phyloP scores from a whole-genome alignment of 2,888 invertebrate species.

The Rhogogaster chlorosoma region DNA sequence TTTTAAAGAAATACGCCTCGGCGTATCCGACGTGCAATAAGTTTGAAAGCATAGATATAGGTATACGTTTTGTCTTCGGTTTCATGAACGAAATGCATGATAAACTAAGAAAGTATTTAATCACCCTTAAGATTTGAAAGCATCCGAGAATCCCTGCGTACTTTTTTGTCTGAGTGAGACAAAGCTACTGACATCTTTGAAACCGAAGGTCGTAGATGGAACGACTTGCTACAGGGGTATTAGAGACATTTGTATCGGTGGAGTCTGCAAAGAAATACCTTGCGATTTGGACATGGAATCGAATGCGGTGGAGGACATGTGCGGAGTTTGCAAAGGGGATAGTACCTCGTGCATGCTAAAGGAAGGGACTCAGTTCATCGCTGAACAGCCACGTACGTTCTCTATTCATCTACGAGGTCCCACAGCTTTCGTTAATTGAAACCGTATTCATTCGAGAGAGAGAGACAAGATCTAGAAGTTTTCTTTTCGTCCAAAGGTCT shows the following conservation, averaged over 20 bases:
- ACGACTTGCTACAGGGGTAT: slow-evolving; percentile 79
- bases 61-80: not conserved
- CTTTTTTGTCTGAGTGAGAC: slow-evolving; percentile 73
- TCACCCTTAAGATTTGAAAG: slow-evolving; percentile 59
- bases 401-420: not conserved
- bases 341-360: slow-evolving; percentile 79
- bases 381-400: slow-evolving; percentile 63
- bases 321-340: slow-evolving; percentile 84
- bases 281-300: slow-evolving; percentile 81
- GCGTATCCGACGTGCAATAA: not conserved
- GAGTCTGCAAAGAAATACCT: slow-evolving; percentile 79
- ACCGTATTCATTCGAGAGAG: not conserved
- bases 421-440: not conserved
- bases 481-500: slow-evolving; percentile 54
- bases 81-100: not conserved
- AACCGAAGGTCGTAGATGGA: slow-evolving; percentile 79
- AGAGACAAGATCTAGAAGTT: not conserved
- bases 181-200: slow-evolving; percentile 73
- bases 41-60: not conserved
- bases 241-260: slow-evolving; percentile 80
- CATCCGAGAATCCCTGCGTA: slow-evolving; percentile 72
- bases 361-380: slow-evolving; percentile 75
- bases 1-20: not conserved
- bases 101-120: not conserved
- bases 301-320: slow-evolving; percentile 80